Base-by-base conservation (phyloP, 2,113 vertebrate genomes). In the Mastomys coucha region DNA sequence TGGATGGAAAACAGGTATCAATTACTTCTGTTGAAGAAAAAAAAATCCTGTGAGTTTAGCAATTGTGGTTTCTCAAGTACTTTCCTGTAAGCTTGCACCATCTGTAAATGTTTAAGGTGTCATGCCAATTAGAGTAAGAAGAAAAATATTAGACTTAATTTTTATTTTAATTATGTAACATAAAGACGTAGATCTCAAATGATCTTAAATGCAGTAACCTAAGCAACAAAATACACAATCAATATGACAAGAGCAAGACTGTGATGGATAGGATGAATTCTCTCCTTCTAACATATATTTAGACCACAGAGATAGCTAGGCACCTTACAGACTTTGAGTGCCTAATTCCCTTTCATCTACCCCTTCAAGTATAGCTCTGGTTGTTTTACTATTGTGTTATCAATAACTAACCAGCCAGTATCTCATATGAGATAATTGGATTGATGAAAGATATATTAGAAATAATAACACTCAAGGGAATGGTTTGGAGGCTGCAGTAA, bases 221-320 rank as follows among this genome's bases (percentile, higher is more conserved):
- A 42, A 67, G 63, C 31, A 42, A 14, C 16, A 67, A 72, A 75
- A 42, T 31, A 75, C 1, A 39, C 2, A 65, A 12, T n/a, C 9
- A 19, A 36, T 5, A 31, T 5, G 14, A 42, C 31, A 84, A 51
- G 13, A 76, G 24, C 7, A 51, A 17, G 80, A 10, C 0, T 53
- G 28, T 92, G 49, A 13, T 70, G 7, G 7, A 8, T 24, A 20
- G 19, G 72, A 73, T 10, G 28, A 28, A 14, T 26, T 72, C 0
- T 72, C 5, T 80, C 20, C 65, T 53, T 89, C 49, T 17, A 69
- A 36, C 16, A 75, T 3, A 60, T 76, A 0, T 36, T 0, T 69
- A 16, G 51, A 1, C 7, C 58, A 24, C 0, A 49, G 3, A 56
- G 17, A 84, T 4, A 31, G 3, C 2, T 7, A 28, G 73, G 19